Evolutionary conservation across 1,140 invertebrate genomes (phyloP).

Genomic region (Scaptomyza graminum): DNA sequence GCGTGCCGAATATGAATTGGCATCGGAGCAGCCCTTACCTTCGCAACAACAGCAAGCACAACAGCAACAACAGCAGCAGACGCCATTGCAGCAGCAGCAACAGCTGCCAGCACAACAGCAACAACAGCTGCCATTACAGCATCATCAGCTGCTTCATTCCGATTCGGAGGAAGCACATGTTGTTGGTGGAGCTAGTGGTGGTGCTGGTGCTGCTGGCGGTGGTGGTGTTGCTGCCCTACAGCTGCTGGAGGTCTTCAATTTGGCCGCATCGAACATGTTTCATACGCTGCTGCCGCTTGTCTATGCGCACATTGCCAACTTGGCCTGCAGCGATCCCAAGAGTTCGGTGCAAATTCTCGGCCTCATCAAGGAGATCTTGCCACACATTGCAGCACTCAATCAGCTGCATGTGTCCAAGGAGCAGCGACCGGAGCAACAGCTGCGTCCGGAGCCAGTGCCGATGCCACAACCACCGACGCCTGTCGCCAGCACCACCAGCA

Average conservation of each 20-base stretch:
- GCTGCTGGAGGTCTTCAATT: conserved; percentile 78
- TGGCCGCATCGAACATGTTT: conserved; percentile 85
- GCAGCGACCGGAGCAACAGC: conserved; percentile 43
- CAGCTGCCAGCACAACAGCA: conserved; percentile 27
- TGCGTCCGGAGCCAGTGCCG: conserved; percentile 40
- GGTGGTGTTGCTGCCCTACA: conserved; percentile 59
- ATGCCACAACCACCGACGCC: conserved; percentile 27
- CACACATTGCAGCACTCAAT: conserved; percentile 94
- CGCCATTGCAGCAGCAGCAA: conserved; percentile 1
- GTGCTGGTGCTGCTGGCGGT: conserved; percentile 14
- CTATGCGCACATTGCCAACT: conserved; percentile 91
- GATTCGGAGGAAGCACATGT: conserved; percentile 71
- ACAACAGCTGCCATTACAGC: conserved; percentile 15
- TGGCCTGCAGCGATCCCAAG: conserved; percentile 93
- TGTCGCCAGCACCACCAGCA: conserved; percentile 87
- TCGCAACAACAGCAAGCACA: conserved; percentile 6
- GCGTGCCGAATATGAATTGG: conserved; percentile 69
- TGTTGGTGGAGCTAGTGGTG: conserved; percentile 20
- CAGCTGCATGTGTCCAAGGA: conserved; percentile 85
- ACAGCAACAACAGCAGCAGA: conserved; percentile 7
- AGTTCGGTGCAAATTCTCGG: conserved; percentile 96
- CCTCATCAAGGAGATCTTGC: conserved; percentile 95
- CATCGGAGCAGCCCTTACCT: conserved; percentile 44
- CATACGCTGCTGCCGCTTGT: conserved; percentile 91
- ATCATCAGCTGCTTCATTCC: conserved; percentile 40